Evolutionary conservation across 2,797 vertebrate genomes (phyloP).

Genomic region (Rhincodon typus): DNA sequence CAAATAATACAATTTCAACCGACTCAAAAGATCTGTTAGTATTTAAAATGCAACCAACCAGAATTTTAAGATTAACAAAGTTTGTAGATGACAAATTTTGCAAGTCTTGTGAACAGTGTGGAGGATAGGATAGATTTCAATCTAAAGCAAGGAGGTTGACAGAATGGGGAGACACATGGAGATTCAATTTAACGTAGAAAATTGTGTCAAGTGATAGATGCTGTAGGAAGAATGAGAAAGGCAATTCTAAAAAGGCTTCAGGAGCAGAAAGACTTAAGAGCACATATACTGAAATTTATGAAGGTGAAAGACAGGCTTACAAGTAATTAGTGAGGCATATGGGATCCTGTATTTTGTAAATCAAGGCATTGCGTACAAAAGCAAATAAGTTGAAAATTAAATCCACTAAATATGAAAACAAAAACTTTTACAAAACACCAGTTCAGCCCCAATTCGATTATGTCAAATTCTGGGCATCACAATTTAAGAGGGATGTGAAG

Average conservation of each 20-base stretch:
- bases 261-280: background rate
- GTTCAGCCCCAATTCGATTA: no score
- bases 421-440: no score
- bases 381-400: background rate
- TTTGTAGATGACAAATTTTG: background rate
- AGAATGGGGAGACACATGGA: background rate
- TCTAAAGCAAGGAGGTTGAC: background rate
- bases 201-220: background rate
- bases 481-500: no score
- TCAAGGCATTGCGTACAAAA: background rate
- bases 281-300: background rate
- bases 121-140: background rate
- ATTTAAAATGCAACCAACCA: background rate
- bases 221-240: background rate
- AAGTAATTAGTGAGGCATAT: background rate
- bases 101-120: background rate
- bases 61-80: background rate
- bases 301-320: background rate
- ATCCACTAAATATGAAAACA: background rate
- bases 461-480: no score
- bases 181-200: background rate
- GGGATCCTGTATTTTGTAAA: background rate
- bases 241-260: background rate
- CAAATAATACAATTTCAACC: background rate
- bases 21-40: background rate